A percentile compares a stretch with the other conserved stretches of the same genome.
Evolutionary conservation across 2,888 invertebrate species (phyloP).

Genomic region (Eupithecia centaureata): DNA sequence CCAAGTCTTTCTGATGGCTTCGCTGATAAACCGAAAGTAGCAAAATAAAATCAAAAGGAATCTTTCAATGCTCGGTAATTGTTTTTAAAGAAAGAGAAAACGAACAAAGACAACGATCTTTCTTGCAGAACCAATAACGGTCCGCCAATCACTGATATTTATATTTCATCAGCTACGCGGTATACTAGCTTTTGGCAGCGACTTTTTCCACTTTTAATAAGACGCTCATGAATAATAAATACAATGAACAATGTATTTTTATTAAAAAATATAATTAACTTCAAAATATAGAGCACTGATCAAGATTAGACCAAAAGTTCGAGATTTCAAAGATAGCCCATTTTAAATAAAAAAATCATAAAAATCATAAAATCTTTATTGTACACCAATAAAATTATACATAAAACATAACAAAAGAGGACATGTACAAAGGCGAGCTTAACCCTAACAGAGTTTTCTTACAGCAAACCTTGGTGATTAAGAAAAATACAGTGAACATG

Average conservation of each 20-base stretch:
- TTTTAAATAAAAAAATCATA: neutral
- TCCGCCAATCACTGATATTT: conserved; percentile 3
- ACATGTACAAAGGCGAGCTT: too few relatives aligned
- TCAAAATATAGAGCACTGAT: too few relatives aligned
- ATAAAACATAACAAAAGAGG: too few relatives aligned
- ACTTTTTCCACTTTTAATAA: neutral
- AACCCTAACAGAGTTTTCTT: too few relatives aligned
- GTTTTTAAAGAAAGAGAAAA: neutral
- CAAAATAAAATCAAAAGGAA: conserved; percentile 6
- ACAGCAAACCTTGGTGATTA: too few relatives aligned
- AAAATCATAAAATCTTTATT: too few relatives aligned
- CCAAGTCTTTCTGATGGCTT: conserved; percentile 3
- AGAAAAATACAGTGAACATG: too few relatives aligned
- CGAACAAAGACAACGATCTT: conserved; percentile 6
- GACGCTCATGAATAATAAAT: neutral
- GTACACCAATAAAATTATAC: too few relatives aligned
- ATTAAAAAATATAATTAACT: too few relatives aligned
- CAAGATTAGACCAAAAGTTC: neutral
- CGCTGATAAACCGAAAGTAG: neutral
- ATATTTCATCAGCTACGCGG: neutral
- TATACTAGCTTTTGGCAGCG: neutral
- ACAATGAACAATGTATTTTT: too few relatives aligned
- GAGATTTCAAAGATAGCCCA: neutral
- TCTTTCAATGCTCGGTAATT: neutral
- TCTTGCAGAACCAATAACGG: conserved; percentile 9